Evolutionary conservation across 2,888 invertebrate genomes (phyloP), one percentile per base, ranked within the genome.

Genomic region (Drosophila longiperda): DNA sequence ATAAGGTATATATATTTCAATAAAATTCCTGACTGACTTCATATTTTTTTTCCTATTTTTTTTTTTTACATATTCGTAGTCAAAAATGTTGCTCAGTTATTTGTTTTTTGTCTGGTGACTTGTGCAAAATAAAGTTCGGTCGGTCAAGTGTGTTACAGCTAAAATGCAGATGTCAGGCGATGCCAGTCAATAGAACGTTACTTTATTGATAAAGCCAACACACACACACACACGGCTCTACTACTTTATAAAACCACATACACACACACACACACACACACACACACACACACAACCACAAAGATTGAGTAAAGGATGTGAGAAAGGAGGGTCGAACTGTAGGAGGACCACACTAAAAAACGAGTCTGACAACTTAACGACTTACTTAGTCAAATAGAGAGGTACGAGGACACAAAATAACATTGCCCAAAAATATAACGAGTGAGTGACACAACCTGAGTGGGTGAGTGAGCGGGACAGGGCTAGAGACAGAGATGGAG

Each of bases 331-430:
- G 49, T 61, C 42, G 55, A 71, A 63, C 26, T 34, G 45, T 29
- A n/a, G 36, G 52, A 42, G 72, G 66, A 66, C 75, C 76, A 50
- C 80, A 80, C 61, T 78, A 80, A 80, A 80, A 78, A 78, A 71
- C 80, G 80, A 89, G 82, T 84, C 82, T 80, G 87, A 84, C 82
- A 89, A 89, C 82, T 82, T 84, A 89, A 86, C 87, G 85, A 84
- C 89, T 89, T 89, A 87, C 82, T 85, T 84, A 89, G 82, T 75
- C 89, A 86, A 87, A 85, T 69, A 73, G 63, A 81, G 83, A 78
- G 82, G 72, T 83, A 82, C 75, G 63, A 23, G 57, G 62, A 79
- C 67, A 75, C 63, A 79, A 66, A 75, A 82, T 66, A 85, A 79
- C 70, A 76, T 82, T 73, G 67, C 73, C 70, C 71, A 78, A 78